phyloP scores from a whole-genome alignment of 2,888 invertebrate genomes.

The Venustoraphidia nigricollis region DNA sequence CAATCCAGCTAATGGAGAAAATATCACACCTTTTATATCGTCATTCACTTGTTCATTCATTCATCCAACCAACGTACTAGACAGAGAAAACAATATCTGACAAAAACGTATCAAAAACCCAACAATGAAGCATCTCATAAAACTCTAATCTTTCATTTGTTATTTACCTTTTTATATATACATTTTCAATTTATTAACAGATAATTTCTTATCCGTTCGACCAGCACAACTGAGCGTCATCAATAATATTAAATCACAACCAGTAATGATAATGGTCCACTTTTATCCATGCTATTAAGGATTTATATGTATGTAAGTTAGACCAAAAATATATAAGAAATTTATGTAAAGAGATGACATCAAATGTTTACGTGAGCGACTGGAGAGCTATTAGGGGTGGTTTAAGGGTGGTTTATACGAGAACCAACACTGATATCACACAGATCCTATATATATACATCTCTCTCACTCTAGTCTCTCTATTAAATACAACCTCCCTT shows the following conservation, averaged over 20 bases:
- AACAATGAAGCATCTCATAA: not conserved
- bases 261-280: not conserved
- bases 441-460: not conserved
- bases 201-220: constrained; percentile 2
- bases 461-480: not conserved
- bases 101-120: too few relatives aligned
- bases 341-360: not conserved
- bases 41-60: too few relatives aligned
- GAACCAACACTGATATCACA: constrained; percentile 3
- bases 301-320: not conserved
- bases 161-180: constrained; percentile 4
- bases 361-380: not conserved
- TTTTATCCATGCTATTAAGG: not conserved
- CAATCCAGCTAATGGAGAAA: too few relatives aligned
- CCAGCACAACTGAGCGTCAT: not conserved
- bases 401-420: constrained; percentile 1
- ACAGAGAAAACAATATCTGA: too few relatives aligned
- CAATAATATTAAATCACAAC: not conserved
- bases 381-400: constrained; percentile 4
- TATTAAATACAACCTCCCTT: constrained; percentile 4
- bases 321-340: not conserved
- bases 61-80: too few relatives aligned
- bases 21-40: too few relatives aligned
- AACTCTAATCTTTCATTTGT: constrained; percentile 6
- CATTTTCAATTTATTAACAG: constrained; percentile 5